A percentile compares a stretch with the other conserved stretches of the same genome.
Evolutionary conservation across 2,797 vertebrate species (phyloP).

Genomic region (Petrocephalus schoutedeni): DNA sequence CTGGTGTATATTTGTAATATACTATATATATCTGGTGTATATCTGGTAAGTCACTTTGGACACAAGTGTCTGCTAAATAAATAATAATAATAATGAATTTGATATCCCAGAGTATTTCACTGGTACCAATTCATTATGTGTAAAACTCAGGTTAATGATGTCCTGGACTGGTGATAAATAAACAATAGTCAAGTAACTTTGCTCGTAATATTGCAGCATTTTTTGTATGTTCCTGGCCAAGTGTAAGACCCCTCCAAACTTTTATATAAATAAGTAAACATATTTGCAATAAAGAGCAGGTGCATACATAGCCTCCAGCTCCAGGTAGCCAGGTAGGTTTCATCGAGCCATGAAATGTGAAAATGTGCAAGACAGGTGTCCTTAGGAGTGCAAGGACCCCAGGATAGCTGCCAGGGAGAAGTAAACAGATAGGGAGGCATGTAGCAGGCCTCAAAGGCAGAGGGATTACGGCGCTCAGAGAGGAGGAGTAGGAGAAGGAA

Average conservation of each 20-base stretch:
- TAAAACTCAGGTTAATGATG: background rate
- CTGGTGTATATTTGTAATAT: background rate
- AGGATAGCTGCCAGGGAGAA: background rate
- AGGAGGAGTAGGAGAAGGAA: slow-evolving; percentile 21
- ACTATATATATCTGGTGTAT: background rate
- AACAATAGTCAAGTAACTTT: background rate
- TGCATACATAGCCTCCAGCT: background rate
- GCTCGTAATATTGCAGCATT: background rate
- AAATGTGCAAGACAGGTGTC: slow-evolving; percentile 14
- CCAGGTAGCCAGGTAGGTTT: background rate
- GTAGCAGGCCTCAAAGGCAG: background rate
- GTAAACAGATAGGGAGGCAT: background rate
- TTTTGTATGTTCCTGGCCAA: background rate
- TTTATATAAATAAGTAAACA: slow-evolving; percentile 5
- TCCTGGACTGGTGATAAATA: background rate
- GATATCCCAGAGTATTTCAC: background rate
- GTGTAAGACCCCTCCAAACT: background rate
- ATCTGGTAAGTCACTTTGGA: too few relatives aligned
- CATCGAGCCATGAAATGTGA: slow-evolving; percentile 6
- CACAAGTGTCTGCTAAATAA: too few relatives aligned
- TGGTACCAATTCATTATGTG: background rate
- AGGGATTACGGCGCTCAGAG: slow-evolving; percentile 19
- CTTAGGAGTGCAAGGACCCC: background rate
- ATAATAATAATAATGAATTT: background rate
- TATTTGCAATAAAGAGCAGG: background rate